Evolutionary conservation across 2,113 vertebrate genomes (phyloP), one percentile per base, ranked within the genome.

Genomic region (Pycnonotus jocosus): DNA sequence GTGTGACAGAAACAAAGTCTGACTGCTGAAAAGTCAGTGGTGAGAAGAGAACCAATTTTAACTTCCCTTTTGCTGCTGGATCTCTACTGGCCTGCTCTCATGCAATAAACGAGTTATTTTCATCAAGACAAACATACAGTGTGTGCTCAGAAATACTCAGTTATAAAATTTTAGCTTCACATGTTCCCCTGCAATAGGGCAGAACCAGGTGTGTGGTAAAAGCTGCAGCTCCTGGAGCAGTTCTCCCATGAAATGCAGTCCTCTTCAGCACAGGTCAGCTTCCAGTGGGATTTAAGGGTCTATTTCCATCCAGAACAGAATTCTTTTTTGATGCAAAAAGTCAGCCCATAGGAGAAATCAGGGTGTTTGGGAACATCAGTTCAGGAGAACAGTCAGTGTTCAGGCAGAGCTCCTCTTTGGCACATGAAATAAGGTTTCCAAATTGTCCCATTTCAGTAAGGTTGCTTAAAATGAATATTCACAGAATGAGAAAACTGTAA

Each of bases 1-100:
- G 47, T 65, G 90, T 66, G 71, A 57, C 54, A 81, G 42, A 81
- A 95, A 72, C 65, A 90, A 84, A 38, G 53, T 86, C 40, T 96
- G 94, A 95, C 97, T 95, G 97, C 96, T 97, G 93, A 96, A 38
- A 96, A 93, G 27, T 79, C 33, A 84, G 92, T 71, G 96, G 96
- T 96, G 97, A 97, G 40, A 93, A 95, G 98, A 98, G 98, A 98
- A 98, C 98, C 98, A 62, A 98, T 97, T 98, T 98, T 96, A 97
- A 98, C 97, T 97, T 97, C 22, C 76, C 97, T 98, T 98, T 98
- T 97, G 96, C 85, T 89, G 81, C 92, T 90, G 70, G 51, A 81
- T 61, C 86, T 90, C 95, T 93, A 94, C 77, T 95, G 95, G 97
- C 97, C 97, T 98, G 97, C 93, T 97, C 96, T 97, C 97, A 98